Percentiles rank a stretch among this genome's conserved stretches.
phyloP scores from a whole-genome alignment of 2,888 invertebrate genomes.

The Plebejus anna region DNA sequence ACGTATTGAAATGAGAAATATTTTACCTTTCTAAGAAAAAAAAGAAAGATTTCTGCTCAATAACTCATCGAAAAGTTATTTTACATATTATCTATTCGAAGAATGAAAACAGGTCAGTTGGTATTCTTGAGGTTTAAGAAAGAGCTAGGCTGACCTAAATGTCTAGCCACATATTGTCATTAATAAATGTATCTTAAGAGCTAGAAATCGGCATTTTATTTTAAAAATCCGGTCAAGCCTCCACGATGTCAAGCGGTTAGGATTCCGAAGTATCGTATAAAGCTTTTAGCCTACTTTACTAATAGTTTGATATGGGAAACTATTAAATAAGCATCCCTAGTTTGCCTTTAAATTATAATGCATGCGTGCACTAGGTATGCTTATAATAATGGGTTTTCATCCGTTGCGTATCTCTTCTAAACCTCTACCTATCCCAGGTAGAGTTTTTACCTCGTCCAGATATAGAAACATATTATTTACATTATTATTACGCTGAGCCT shows the following conservation, averaged over 20 bases:
- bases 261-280: background rate
- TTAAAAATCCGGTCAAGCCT: background rate
- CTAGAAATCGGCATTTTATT: background rate
- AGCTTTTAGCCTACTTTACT: background rate
- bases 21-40: background rate
- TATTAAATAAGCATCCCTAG: background rate
- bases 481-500: no score
- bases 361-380: no score
- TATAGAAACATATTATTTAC: no score
- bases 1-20: background rate
- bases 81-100: background rate
- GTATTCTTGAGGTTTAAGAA: slow-evolving; percentile 27
- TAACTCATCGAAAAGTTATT: background rate
- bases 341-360: no score
- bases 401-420: no score
- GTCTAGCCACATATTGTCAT: slow-evolving; percentile 25
- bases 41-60: background rate
- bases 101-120: slow-evolving; percentile 1
- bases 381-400: no score
- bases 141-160: slow-evolving; percentile 22
- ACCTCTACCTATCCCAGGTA: no score
- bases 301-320: background rate
- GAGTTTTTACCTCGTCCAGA: no score
- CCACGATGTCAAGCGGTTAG: slow-evolving; percentile 3
- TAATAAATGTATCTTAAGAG: slow-evolving; percentile 11